These are phyloP conservation scores for Phycodurus eques DNA, from an alignment of 2,113 vertebrate genomes.

Conservation along the genomic window DNA sequence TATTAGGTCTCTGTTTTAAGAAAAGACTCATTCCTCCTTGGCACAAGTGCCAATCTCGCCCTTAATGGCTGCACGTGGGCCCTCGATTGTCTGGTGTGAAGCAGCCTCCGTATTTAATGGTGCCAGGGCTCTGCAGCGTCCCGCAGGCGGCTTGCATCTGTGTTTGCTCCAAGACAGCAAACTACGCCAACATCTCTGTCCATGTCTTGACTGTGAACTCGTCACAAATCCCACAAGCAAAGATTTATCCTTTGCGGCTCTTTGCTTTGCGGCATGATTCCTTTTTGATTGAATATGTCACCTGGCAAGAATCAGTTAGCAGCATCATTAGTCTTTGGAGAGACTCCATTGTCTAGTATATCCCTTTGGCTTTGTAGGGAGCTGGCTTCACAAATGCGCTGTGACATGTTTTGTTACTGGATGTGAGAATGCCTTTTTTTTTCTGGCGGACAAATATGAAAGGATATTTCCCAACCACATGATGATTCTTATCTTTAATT, in stretches of 20 bases:
- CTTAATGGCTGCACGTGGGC: constrained; percentile 24
- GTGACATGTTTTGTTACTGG: constrained; percentile 38
- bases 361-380: constrained; percentile 34
- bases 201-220: constrained; percentile 15
- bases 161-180: constrained; percentile 20
- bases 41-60: constrained; percentile 55
- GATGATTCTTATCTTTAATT: constrained; percentile 46
- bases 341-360: constrained; percentile 32
- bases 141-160: background rate
- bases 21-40: constrained; percentile 11
- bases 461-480: constrained; percentile 26
- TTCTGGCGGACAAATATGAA: constrained; percentile 23
- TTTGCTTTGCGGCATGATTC: background rate
- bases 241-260: constrained; percentile 22
- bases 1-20: background rate
- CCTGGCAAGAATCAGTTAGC: constrained; percentile 34
- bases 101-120: constrained; percentile 42
- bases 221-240: constrained; percentile 30
- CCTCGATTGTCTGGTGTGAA: constrained; percentile 45
- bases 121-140: constrained; percentile 13
- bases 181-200: constrained; percentile 22
- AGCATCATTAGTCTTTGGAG: constrained; percentile 47
- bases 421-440: constrained; percentile 18
- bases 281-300: constrained; percentile 57
- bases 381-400: constrained; percentile 20